Evolutionary conservation across 2,797 vertebrate species (phyloP).

Genomic region (Pagetopsis macropterus): DNA sequence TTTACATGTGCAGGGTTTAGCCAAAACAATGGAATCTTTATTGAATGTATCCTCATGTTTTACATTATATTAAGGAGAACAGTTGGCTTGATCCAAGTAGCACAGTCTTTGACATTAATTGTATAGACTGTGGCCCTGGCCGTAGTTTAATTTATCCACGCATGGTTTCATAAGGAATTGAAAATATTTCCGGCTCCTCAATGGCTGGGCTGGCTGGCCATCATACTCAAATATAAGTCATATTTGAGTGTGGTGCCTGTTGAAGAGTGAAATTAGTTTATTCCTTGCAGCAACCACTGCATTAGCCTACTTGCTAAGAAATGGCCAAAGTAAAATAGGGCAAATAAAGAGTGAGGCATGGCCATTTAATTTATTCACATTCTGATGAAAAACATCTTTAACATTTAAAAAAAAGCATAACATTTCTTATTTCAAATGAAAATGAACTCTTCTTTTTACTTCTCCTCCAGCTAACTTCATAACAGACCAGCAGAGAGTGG

Average conservation of each 20-base stretch:
- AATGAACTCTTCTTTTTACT: neutral
- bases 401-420: neutral
- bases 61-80: neutral
- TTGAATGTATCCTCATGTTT: neutral
- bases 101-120: no score
- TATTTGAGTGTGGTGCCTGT: neutral
- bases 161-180: no score
- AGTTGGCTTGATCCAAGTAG: neutral
- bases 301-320: neutral
- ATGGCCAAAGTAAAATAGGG: constrained; percentile 1
- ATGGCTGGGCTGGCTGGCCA: no score
- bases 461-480: neutral
- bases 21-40: neutral
- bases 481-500: neutral
- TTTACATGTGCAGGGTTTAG: neutral
- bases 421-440: neutral
- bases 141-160: no score
- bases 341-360: neutral
- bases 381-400: constrained; percentile 9
- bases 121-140: no score
- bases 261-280: constrained; percentile 23
- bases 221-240: no score
- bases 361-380: constrained; percentile 19
- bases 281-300: neutral
- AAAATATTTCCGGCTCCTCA: no score